These are phyloP conservation scores for Oreochromis niloticus DNA, from an alignment of 2,113 vertebrate genomes.

Conservation along the genomic window DNA sequence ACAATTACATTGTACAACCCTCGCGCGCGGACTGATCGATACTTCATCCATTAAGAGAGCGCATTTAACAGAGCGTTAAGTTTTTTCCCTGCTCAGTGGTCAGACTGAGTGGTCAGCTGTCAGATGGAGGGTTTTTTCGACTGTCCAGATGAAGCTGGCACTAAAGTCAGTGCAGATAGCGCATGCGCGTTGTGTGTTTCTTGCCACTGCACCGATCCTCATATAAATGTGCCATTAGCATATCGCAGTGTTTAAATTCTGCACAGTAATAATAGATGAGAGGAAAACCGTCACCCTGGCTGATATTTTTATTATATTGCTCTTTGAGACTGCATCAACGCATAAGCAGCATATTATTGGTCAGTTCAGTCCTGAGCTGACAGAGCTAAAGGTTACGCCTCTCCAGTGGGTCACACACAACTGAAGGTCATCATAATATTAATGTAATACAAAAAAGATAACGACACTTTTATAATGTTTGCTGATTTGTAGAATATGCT, in stretches of 20 bases:
- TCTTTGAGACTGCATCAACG: fast-evolving
- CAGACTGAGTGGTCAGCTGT: slow-evolving; percentile 1
- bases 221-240: fast-evolving
- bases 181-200: neutral
- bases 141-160: neutral
- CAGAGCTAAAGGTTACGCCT: neutral
- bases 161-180: neutral
- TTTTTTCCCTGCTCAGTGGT: neutral
- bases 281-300: neutral
- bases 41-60: slow-evolving; percentile 33
- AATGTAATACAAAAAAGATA: neutral
- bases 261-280: neutral
- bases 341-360: neutral
- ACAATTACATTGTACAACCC: slow-evolving; percentile 19
- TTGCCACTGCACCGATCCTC: neutral
- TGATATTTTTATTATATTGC: neutral
- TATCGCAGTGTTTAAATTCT: neutral
- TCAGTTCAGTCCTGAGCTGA: neutral
- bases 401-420: neutral
- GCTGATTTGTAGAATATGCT: neutral
- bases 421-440: neutral
- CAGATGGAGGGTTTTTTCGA: neutral
- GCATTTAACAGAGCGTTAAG: slow-evolving; percentile 39
- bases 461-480: neutral
- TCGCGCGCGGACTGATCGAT: slow-evolving; percentile 39